Evolutionary conservation across 2,888 invertebrate species (phyloP), one percentile per base, ranked within the genome.

Genomic region (Diachrysia chrysitis): DNA sequence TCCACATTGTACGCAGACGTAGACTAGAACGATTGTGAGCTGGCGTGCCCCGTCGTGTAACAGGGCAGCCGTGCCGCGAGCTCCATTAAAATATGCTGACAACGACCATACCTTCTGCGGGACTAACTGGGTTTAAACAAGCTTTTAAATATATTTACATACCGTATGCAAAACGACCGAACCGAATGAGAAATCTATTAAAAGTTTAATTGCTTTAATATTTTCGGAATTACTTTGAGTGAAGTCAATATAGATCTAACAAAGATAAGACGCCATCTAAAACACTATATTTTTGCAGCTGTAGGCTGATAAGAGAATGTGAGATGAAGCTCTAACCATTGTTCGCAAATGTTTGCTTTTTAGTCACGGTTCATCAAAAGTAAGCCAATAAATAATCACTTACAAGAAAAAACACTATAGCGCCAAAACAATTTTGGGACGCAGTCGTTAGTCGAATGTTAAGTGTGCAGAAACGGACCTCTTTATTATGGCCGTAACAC

Each of bases 81-180:
- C 69, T 76, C 81, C 76, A 88, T 91, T 89, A 87, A 87, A 89
- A 87, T 79, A 62, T 78, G 89, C 90, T 90, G 87, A 91, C 84
- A 71, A 58, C 70, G 68, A 66, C 71, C 74, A 56, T 76, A 76
- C 75, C 82, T 74, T 77, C 69, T 70, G 63, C 76, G 71, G 79
- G 76, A 71, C 82, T 75, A 79, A 82, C 73, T 67, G 68, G 67
- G 77, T 79, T 81, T 82, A 83, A 86, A 81, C 85, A 85, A 83
- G 79, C 82, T 81, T 83, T 79, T 81, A 78, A 84, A 87, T 84
- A 85, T 79, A 88, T 90, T 89, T 85, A 87, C 86, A 86, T 86
- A 84, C n/a, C 23, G 29, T 85, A 86, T 87, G 85, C 79, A 84
- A 85, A 88, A 83, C 71, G 69, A 69, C 76, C 79, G 66, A 76